phyloP scores from a whole-genome alignment of 1,140 invertebrate genomes.

The Ostrea denselamellosa region DNA sequence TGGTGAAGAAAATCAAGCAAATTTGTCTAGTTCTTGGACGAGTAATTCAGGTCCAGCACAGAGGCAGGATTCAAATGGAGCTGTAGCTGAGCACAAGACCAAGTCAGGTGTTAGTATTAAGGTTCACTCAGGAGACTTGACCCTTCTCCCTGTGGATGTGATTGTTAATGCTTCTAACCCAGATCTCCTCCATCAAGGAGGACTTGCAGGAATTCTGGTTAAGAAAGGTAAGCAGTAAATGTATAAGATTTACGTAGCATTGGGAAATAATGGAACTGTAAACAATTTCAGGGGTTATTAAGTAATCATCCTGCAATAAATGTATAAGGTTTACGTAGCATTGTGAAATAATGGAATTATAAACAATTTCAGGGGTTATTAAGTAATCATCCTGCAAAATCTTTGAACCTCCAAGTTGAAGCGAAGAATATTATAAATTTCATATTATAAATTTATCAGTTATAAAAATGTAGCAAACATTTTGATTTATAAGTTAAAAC shows the following conservation, averaged over 20 bases:
- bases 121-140: constrained; percentile 62
- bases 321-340: too few relatives aligned
- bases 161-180: constrained; percentile 70
- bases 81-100: constrained; percentile 2
- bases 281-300: too few relatives aligned
- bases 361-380: too few relatives aligned
- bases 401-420: too few relatives aligned
- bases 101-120: neutral
- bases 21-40: neutral
- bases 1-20: neutral
- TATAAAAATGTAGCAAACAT: too few relatives aligned
- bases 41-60: neutral
- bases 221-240: constrained; percentile 56
- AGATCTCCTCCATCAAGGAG: constrained; percentile 61
- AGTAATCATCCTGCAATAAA: neutral
- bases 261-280: too few relatives aligned
- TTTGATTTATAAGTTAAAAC: too few relatives aligned
- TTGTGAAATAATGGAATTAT: too few relatives aligned
- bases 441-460: too few relatives aligned
- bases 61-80: neutral
- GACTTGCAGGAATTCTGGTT: constrained; percentile 61
- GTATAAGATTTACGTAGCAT: too few relatives aligned
- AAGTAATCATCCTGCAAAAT: too few relatives aligned
- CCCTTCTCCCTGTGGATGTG: constrained; percentile 62
- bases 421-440: too few relatives aligned